phyloP scores from a whole-genome alignment of 2,888 invertebrate species.

The Lomographa bimaculata region DNA sequence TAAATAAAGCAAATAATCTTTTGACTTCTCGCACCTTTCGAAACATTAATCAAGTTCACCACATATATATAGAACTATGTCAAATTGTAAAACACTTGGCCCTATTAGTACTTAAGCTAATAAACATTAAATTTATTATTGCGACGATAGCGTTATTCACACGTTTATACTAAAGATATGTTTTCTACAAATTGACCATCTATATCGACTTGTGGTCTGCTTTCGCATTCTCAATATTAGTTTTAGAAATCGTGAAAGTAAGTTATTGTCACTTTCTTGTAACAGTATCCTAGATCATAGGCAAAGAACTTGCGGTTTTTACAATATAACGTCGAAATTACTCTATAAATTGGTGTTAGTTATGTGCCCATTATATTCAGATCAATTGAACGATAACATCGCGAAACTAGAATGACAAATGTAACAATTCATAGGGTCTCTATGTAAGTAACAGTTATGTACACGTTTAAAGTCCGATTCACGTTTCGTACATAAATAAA shows the following conservation, averaged over 20 bases:
- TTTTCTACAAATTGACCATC: slow-evolving; percentile 9
- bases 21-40: not conserved
- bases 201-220: slow-evolving; percentile 27
- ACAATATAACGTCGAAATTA: slow-evolving; percentile 6
- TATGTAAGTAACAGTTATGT: slow-evolving; percentile 8
- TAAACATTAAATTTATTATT: slow-evolving; percentile 1
- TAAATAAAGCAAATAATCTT: too few relatives aligned
- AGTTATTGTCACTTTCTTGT: slow-evolving; percentile 33
- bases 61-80: not conserved
- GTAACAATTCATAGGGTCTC: slow-evolving; percentile 9
- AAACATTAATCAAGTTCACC: slow-evolving; percentile 3
- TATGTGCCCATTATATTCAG: slow-evolving; percentile 3
- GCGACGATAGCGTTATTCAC: slow-evolving; percentile 4
- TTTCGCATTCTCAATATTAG: slow-evolving; percentile 30
- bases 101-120: not conserved
- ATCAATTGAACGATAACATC: not conserved
- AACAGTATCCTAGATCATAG: slow-evolving; percentile 28
- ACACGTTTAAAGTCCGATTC: slow-evolving; percentile 2
- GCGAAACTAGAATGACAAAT: slow-evolving; percentile 4
- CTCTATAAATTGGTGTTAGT: not conserved
- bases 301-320: slow-evolving; percentile 18
- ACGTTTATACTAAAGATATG: slow-evolving; percentile 8
- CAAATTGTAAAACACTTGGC: not conserved
- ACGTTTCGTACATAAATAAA: slow-evolving; percentile 6
- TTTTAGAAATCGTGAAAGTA: slow-evolving; percentile 33